These are phyloP conservation scores for Notolepis coatsorum DNA, from an alignment of 2,797 vertebrate genomes.

Conservation along the genomic window DNA sequence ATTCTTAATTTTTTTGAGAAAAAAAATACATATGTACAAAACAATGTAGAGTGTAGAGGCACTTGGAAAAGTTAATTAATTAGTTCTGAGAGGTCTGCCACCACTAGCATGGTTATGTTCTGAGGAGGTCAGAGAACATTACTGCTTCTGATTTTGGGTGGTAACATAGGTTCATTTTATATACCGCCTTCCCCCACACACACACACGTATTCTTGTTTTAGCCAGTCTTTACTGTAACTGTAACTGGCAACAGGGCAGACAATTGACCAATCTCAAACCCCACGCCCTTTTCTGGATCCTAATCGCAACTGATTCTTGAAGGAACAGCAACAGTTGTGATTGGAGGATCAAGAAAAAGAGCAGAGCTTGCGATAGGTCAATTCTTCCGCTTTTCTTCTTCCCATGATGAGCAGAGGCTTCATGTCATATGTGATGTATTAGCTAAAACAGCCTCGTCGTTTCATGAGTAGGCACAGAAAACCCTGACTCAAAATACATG, in stretches of 20 bases:
- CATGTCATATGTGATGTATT: background rate
- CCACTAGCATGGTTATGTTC: background rate
- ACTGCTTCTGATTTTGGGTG: conserved; percentile 18
- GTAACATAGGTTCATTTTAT: background rate
- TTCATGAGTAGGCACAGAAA: background rate
- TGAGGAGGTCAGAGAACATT: background rate
- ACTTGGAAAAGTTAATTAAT: conserved; percentile 62
- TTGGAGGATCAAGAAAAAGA: too few relatives aligned
- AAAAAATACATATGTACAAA: conserved; percentile 79
- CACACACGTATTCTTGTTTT: too few relatives aligned
- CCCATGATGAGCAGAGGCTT: background rate
- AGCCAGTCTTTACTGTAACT: background rate
- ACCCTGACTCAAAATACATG: conserved; percentile 12
- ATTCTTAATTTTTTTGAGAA: too few relatives aligned
- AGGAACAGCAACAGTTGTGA: too few relatives aligned
- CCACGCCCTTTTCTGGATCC: too few relatives aligned
- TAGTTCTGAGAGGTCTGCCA: conserved; percentile 27
- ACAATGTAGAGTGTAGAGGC: conserved; percentile 67
- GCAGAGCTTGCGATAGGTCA: too few relatives aligned
- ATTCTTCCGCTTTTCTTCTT: background rate
- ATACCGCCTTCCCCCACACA: background rate
- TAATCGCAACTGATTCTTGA: too few relatives aligned
- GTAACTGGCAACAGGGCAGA: conserved; percentile 32
- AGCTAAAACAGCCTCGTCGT: conserved; percentile 10
- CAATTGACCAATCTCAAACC: too few relatives aligned